A percentile compares a stretch with the other conserved stretches of the same genome.
Conservation (phyloP, 2,888 invertebrate genomes). For the Hypolimnas misippus region DNA sequence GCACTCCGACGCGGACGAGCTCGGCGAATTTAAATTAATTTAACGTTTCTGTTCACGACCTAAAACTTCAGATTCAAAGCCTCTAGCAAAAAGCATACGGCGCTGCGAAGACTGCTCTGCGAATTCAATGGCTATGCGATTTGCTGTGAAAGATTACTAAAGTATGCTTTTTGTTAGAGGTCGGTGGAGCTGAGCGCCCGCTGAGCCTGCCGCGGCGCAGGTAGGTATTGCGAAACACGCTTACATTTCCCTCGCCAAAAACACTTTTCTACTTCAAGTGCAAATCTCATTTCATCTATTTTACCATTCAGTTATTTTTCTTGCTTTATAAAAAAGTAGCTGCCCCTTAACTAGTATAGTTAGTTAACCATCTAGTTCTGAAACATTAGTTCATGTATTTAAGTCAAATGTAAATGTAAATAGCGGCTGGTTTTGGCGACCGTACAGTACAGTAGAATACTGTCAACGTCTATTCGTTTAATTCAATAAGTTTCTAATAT, state of each 20-base stretch:
- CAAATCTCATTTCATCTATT: neutral
- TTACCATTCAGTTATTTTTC: neutral
- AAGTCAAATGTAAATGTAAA: too few relatives aligned
- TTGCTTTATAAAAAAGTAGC: neutral
- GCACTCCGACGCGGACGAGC: neutral
- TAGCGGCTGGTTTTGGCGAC: too few relatives aligned
- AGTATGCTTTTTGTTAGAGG: conserved; percentile 76
- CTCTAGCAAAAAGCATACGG: conserved; percentile 71
- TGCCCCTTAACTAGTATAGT: too few relatives aligned
- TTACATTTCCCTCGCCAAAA: neutral
- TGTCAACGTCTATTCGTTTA: too few relatives aligned
- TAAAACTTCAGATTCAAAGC: conserved; percentile 31
- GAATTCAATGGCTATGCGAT: conserved; percentile 72
- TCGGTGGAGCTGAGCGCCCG: conserved; percentile 46
- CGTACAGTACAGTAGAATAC: too few relatives aligned
- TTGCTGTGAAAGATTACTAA: conserved; percentile 55
- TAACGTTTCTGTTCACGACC: conserved; percentile 1
- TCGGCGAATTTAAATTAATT: conserved; percentile 11
- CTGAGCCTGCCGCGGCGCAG: conserved; percentile 18
- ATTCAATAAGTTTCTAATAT: too few relatives aligned
- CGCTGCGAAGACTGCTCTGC: conserved; percentile 67
- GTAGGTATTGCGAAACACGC: conserved; percentile 20
- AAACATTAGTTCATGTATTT: too few relatives aligned
- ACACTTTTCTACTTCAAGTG: neutral
- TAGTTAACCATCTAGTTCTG: too few relatives aligned